Evolutionary conservation across 2,888 invertebrate genomes (phyloP), one percentile per base, ranked within the genome.

Genomic region (Acanthosepion lycidas): DNA sequence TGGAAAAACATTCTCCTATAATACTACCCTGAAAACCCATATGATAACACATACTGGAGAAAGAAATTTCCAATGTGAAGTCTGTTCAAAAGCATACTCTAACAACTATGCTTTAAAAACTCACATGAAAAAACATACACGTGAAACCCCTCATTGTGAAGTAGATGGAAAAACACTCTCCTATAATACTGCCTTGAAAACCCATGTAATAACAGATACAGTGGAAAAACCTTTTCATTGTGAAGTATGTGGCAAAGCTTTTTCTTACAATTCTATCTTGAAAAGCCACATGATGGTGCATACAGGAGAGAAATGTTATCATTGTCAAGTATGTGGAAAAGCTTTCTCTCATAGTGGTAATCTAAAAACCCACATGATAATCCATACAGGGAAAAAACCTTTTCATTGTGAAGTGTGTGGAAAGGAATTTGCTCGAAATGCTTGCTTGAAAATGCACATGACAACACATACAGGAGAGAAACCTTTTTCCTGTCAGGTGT

Each of bases 71-170:
- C 48, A 92, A 9, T 92, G 92, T 94, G 93, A 95, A 18, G 33
- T 94, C 3, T 95, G 92, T 92, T 23, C 23, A 9, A 92, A 92
- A 48, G 26, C 20, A 26, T 92, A 26, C 49, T 48, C 92, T 18
- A 15, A 15, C 15, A 92, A 92, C 6, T 5, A 42, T 23, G 20
- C 6, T 28, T 49, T 92, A 48, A 48, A 48, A 26, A 28, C 49
- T 9, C 92, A 92, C 28, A 48, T 92, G 92, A 92, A 5, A 91
- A 48, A 20, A 33, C 95, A 95, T 51, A 95, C 95, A 28, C 95
- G 95, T 53, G 95, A 95, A 95, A 95, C 95, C 55, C 94, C 94
- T 92, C 91, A 91, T 28, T 95, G 95, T 95, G 94, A 94, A n/a
- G 91, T 95, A 3, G 95, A 95, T 94, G 94, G 59, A 1, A 94